Conservation (phyloP, 2,888 invertebrate species). For the Perizoma flavofasciatum region DNA sequence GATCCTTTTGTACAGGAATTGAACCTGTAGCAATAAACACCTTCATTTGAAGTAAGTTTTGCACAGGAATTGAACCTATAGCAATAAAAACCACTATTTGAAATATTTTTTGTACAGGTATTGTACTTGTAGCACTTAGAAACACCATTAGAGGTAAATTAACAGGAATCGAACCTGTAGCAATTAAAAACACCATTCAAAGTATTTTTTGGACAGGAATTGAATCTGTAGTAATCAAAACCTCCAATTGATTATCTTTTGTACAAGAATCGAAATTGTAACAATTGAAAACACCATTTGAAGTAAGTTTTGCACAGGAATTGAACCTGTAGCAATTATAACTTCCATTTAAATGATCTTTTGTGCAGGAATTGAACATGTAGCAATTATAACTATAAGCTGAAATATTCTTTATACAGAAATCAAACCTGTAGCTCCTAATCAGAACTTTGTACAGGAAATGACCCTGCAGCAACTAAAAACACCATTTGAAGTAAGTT, state of each 20-base stretch:
- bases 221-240: not conserved
- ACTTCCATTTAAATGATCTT: not conserved
- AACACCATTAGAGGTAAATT: not conserved
- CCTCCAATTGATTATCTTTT: not conserved
- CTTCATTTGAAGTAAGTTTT: not conserved
- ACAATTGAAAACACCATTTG: not conserved
- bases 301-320: not conserved
- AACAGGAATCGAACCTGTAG: slow-evolving; percentile 12
- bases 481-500: not conserved
- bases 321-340: not conserved
- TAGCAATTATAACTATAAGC: not conserved
- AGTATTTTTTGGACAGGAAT: not conserved
- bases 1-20: slow-evolving; percentile 3
- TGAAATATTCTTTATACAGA: not conserved
- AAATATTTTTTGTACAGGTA: not conserved
- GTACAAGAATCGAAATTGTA: slow-evolving; percentile 39
- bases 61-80: slow-evolving; percentile 8
- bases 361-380: slow-evolving; percentile 13
- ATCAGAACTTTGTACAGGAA: not conserved
- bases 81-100: not conserved
- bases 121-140: not conserved
- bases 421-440: not conserved
- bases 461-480: not conserved
- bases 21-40: slow-evolving; percentile 10
- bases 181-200: not conserved